These are phyloP conservation scores for Diachrysia chrysitis DNA, from an alignment of 2,888 invertebrate species.

Conservation along the genomic window DNA sequence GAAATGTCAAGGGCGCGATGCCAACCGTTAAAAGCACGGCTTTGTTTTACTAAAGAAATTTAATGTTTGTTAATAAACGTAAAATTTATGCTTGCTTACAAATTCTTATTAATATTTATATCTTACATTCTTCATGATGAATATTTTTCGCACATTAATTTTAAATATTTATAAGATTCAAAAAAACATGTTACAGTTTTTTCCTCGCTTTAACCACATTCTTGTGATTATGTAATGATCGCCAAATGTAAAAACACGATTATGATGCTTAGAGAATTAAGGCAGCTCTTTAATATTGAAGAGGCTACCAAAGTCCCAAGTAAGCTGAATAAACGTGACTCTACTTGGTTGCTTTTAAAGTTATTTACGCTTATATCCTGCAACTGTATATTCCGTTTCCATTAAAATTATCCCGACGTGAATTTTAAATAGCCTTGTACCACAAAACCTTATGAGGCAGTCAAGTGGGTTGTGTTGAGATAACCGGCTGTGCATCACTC, in stretches of 20 bases:
- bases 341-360: slow-evolving; percentile 13
- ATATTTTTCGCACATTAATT: neutral
- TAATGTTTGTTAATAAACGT: slow-evolving; percentile 45
- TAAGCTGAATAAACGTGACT: neutral
- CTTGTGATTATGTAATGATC: neutral
- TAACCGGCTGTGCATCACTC: slow-evolving; percentile 44
- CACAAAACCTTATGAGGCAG: slow-evolving; percentile 41
- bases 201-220: neutral
- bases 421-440: slow-evolving; percentile 47
- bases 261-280: no score
- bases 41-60: slow-evolving; percentile 54
- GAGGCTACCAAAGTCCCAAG: neutral
- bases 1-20: slow-evolving; percentile 80
- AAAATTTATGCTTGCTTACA: slow-evolving; percentile 25
- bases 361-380: slow-evolving; percentile 14
- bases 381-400: slow-evolving; percentile 14
- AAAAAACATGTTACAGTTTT: neutral
- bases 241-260: neutral
- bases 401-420: slow-evolving; percentile 32
- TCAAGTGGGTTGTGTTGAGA: slow-evolving; percentile 44
- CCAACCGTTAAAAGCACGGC: slow-evolving; percentile 31
- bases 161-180: neutral
- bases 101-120: slow-evolving; percentile 8
- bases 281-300: neutral
- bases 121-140: slow-evolving; percentile 4